Evolutionary conservation across 2,113 vertebrate species (phyloP).

Genomic region (Phalacrocorax carbo): DNA sequence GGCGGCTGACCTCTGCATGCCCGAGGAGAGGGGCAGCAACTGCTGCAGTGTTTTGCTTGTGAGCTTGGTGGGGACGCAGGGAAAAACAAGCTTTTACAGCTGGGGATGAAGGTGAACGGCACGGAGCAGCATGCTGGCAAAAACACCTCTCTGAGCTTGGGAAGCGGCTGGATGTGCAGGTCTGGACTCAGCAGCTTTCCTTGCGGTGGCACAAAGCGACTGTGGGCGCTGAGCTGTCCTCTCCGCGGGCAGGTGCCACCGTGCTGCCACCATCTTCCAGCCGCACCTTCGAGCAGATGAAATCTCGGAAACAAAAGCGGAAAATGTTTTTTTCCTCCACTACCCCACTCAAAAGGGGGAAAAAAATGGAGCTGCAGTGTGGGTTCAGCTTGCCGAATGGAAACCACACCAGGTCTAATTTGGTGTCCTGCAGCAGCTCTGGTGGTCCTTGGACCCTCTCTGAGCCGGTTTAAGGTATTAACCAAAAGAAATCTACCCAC

Average conservation of each 20-base stretch:
- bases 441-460: neutral
- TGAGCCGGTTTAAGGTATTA: neutral
- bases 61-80: neutral
- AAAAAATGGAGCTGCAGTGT: neutral
- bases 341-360: fast-evolving
- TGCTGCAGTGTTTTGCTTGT: neutral
- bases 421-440: neutral
- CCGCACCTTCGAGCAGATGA: fast-evolving
- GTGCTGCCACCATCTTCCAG: neutral
- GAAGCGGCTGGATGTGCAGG: neutral
- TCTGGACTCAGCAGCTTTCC: neutral
- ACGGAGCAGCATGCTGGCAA: neutral
- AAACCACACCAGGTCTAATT: neutral
- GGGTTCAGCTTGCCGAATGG: neutral
- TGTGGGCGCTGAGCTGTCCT: neutral
- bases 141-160: neutral
- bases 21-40: fast-evolving
- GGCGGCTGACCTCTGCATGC: neutral
- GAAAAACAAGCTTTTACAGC: neutral
- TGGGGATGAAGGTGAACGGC: neutral
- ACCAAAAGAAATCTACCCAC: neutral
- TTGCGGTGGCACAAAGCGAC: neutral
- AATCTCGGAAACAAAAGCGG: neutral
- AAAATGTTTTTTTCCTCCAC: neutral
- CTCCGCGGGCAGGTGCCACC: neutral